phyloP scores from a whole-genome alignment of 2,113 vertebrate genomes.

The Anthoscopus minutus region DNA sequence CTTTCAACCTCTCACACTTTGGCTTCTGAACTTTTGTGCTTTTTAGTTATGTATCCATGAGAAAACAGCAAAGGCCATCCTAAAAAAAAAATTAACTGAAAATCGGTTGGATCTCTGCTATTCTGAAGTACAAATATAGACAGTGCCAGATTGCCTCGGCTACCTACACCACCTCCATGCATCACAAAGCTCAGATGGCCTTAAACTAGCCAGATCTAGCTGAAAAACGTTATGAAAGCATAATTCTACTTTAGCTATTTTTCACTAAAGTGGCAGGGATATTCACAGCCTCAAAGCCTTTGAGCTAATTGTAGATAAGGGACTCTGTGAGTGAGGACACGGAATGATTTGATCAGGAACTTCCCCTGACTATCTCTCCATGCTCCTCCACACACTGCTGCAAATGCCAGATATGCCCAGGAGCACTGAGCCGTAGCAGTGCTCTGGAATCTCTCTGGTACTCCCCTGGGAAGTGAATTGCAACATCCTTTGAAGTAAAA shows the following conservation, averaged over 20 bases:
- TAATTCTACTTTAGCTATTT: not conserved
- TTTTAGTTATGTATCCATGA: not conserved
- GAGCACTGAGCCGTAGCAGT: not conserved
- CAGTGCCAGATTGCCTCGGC: not conserved
- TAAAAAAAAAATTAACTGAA: not conserved
- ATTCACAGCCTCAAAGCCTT: not conserved
- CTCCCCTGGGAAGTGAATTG: not conserved
- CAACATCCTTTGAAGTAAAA: not conserved
- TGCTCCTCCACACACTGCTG: not conserved
- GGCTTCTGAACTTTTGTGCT: not conserved
- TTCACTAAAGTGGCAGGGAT: not conserved
- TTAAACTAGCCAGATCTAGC: not conserved
- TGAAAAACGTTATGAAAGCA: not conserved
- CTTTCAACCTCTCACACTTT: not conserved
- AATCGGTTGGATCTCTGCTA: not conserved
- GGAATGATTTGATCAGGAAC: not conserved
- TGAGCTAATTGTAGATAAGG: not conserved
- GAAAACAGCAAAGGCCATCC: not conserved
- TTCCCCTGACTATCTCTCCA: not conserved
- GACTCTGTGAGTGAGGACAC: not conserved
- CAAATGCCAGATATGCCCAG: not conserved
- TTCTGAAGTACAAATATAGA: not conserved
- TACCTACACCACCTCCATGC: slow-evolving; percentile 8
- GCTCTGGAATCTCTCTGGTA: not conserved
- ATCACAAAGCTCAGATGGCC: slow-evolving; percentile 5